Conservation (phyloP, 2,113 vertebrate genomes). For the Scytalopus superciliaris region DNA sequence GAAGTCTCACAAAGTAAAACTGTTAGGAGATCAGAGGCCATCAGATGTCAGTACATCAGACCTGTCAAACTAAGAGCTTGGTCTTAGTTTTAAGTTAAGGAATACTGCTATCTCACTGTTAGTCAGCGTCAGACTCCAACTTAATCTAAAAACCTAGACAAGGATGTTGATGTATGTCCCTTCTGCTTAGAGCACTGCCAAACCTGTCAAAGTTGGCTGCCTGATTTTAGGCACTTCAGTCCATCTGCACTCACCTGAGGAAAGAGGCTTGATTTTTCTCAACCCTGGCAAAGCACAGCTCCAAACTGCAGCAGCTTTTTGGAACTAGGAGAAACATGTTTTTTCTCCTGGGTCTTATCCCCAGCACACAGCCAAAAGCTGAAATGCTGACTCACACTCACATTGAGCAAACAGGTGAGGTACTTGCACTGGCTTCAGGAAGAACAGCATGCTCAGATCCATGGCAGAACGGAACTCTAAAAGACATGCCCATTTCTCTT, state of each 20-base stretch:
- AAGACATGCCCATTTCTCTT: background rate
- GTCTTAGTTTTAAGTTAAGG: background rate
- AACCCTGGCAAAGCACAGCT: background rate
- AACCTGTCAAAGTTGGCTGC: background rate
- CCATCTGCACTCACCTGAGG: background rate
- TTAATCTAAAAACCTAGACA: background rate
- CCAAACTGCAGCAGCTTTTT: background rate
- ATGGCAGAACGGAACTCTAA: background rate
- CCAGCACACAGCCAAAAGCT: background rate
- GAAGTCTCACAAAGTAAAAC: background rate
- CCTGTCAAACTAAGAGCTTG: background rate
- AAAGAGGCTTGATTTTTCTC: background rate
- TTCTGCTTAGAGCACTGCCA: background rate
- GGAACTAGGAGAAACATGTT: background rate
- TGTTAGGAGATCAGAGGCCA: background rate
- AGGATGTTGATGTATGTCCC: background rate
- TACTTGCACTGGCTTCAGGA: background rate
- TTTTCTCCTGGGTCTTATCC: background rate
- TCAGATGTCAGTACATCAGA: background rate
- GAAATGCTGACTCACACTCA: background rate
- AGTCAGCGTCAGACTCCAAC: background rate
- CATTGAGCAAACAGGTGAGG: background rate
- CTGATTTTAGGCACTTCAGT: background rate
- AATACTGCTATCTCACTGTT: background rate
- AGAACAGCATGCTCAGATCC: background rate